Base-by-base conservation (phyloP, 2,888 invertebrate genomes). In the Acleris cristana region DNA sequence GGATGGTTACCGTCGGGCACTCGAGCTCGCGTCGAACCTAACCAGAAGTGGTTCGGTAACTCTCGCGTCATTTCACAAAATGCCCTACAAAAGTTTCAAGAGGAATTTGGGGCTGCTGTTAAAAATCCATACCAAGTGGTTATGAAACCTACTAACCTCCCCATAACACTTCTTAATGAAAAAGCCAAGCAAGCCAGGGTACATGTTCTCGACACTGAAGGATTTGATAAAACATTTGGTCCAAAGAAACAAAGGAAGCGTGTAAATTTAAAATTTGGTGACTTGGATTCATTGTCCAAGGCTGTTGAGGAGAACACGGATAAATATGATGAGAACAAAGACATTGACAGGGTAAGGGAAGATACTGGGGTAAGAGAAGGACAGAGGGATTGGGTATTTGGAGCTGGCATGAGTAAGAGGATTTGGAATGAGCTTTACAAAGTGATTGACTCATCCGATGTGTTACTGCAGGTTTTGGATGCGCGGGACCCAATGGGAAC, bases 391-490 rank as follows among this genome's bases (percentile, higher is more conserved):
- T 98, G 98, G 96, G 96, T 99, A 2, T 98, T 99, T 95, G 96
- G 95, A 61, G 98, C 99, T 30, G 99, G 99, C 0, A 98, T 98
- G 89, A 99, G 99, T 76, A 98, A 95, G 89, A 95, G 99, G 75
- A 99, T 99, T 79, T 99, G 99, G 99, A 99, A 98, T 92, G 99
- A 99, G 85, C 88, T 99, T 54, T 99, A 99, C 85, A 99, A 99
- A 94, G 99, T 99, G 34, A 96, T 99, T 64, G 99, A 99, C 87
- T 99, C 99, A 3, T 98, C 99, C 0, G 99, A 99, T 94, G 99
- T 99, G 5, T 90, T 99, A 18, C 89, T 99, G 34, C 98, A 99
- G 92, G 97, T 99, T 4, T 92, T 99, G 69, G 99, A 99, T 93
- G 99, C 99, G 0, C 94, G 99, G 72, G 99, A 99, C 93, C 99